phyloP scores from a whole-genome alignment of 2,113 vertebrate species.

The Oryzias melastigma region DNA sequence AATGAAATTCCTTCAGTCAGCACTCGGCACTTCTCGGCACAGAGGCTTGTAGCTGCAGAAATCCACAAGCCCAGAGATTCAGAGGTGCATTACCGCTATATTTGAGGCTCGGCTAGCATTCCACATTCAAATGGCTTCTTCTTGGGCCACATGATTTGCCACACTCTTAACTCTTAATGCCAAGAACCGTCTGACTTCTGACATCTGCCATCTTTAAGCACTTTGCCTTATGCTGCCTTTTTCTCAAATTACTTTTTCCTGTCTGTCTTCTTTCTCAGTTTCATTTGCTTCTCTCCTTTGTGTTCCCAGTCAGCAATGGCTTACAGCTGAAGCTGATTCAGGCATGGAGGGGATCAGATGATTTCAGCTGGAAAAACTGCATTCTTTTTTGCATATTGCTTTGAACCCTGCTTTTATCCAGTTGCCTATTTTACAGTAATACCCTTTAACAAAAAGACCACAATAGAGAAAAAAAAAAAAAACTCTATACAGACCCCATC shows the following conservation, averaged over 20 bases:
- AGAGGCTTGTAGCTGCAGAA: conserved; percentile 66
- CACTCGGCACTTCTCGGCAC: conserved; percentile 67
- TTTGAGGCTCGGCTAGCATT: conserved; percentile 59
- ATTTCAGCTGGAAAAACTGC: conserved; percentile 73
- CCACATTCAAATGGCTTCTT: conserved; percentile 53
- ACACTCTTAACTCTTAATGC: conserved; percentile 36
- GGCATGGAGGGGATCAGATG: conserved; percentile 71
- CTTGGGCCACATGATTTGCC: conserved; percentile 52
- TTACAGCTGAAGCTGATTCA: conserved; percentile 73
- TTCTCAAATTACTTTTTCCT: conserved; percentile 45
- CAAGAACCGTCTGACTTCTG: conserved; percentile 59
- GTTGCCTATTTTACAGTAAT: conserved; percentile 71
- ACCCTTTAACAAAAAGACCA: conserved; percentile 55
- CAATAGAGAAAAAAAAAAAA: conserved; percentile 25
- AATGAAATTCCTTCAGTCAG: conserved; percentile 63
- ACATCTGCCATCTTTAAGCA: conserved; percentile 69
- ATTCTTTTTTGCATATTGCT: conserved; percentile 68
- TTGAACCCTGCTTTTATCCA: conserved; percentile 68
- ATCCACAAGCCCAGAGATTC: conserved; percentile 64
- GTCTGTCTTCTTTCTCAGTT: conserved; percentile 41
- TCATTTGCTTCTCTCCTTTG: conserved; percentile 57
- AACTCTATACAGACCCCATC: conserved; percentile 33
- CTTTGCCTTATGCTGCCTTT: conserved; percentile 54
- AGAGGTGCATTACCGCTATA: conserved; percentile 53
- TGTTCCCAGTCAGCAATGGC: conserved; percentile 60